These are phyloP conservation scores for Rhagoletis zephyria DNA, from an alignment of 1,140 invertebrate genomes.

Conservation along the genomic window DNA sequence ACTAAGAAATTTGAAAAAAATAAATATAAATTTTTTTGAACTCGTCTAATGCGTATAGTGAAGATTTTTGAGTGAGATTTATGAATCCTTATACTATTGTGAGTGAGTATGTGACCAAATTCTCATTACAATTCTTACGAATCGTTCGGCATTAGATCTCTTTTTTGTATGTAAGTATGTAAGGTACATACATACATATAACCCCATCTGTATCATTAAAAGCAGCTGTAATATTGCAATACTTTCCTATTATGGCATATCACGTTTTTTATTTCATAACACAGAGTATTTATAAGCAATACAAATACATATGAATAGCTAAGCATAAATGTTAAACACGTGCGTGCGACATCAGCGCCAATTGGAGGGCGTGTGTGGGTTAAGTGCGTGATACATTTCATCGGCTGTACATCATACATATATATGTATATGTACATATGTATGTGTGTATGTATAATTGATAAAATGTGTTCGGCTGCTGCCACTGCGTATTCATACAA, in stretches of 20 bases:
- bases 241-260: background rate
- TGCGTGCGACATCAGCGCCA: background rate
- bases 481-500: background rate
- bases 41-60: no score
- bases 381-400: background rate
- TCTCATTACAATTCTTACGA: background rate
- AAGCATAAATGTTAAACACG: background rate
- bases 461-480: conserved; percentile 11
- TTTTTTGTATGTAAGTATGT: no score
- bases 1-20: no score
- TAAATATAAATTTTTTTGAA: no score
- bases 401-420: background rate
- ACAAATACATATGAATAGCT: background rate
- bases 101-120: background rate
- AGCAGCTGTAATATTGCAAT: background rate
- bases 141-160: no score
- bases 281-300: no score
- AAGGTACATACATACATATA: background rate
- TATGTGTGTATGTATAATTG: background rate
- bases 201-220: conserved; percentile 11
- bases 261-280: background rate
- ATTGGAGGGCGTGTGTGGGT: background rate
- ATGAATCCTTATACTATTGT: background rate
- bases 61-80: no score
- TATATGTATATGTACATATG: background rate